Evolutionary conservation across 2,888 invertebrate genomes (phyloP), one percentile per base, ranked within the genome.

Genomic region (Coecobrya sp.): DNA sequence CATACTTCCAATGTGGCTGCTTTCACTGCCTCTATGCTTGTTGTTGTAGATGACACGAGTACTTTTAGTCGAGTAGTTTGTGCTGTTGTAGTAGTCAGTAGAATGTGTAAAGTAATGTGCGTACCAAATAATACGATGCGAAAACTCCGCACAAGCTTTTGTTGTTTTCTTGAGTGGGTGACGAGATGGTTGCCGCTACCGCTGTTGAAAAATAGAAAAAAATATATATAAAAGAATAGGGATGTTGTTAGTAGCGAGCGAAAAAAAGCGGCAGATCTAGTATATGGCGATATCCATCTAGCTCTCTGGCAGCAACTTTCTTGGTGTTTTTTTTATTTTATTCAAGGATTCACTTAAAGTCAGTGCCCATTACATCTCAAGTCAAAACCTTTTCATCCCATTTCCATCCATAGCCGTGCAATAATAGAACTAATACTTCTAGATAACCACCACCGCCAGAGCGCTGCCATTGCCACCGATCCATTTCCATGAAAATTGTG

Each of bases 271-370:
- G 68, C 68, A n/a, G n/a, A n/a, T 36, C 36, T 8, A 13, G 68
- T 68, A 25, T 68, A 70, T 36, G 52, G 49, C 55, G 55, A 55
- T 81, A 55, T 30, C 30, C 73, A 73, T 73, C 36, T 73, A 73
- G 27, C 11, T 13, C 13, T 36, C 70, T 10, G 19, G 4, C 49
- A 52, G 52, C 36, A 36, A 73, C 70, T 73, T 19, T 73, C 70
- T 73, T 73, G 3, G 42, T 42, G 10, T 25, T 13, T 45, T 76
- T 27, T 27, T 65, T 27, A 8, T 81, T 84, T 89, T 89, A 89
- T 89, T 89, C 89, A 89, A 89, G 82, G 85, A 90, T 90, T 90
- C 90, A 90, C 90, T 90, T 90, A 85, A 89, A 90, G 90, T 90
- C 90, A 90, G 73, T 85, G 85, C 90, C 90, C 85, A 90, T 90